These are phyloP conservation scores for Drosophila pegasa DNA, from an alignment of 2,888 invertebrate genomes.

Conservation along the genomic window DNA sequence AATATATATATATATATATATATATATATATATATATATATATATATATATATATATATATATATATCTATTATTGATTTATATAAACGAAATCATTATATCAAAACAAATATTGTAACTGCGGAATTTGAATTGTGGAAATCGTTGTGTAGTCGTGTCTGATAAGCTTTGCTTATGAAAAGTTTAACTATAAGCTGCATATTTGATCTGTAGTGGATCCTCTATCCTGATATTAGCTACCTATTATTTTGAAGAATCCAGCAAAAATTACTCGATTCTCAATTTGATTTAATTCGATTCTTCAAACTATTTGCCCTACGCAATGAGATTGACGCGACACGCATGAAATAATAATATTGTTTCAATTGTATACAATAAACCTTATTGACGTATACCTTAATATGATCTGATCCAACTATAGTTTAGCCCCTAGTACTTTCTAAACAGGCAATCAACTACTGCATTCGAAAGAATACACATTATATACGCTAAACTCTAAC, in stretches of 20 bases:
- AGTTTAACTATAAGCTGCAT: slow-evolving; percentile 59
- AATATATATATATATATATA: not conserved
- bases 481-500: slow-evolving; percentile 37
- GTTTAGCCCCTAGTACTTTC: slow-evolving; percentile 27
- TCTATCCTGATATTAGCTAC: slow-evolving; percentile 43
- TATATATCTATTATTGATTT: not conserved
- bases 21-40: slow-evolving; percentile 1
- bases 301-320: slow-evolving; percentile 14
- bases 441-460: slow-evolving; percentile 26
- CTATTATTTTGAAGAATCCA: slow-evolving; percentile 29
- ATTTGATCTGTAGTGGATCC: slow-evolving; percentile 45
- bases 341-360: slow-evolving; percentile 19
- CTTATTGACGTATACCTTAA: slow-evolving; percentile 22
- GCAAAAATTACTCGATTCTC: slow-evolving; percentile 13
- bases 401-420: slow-evolving; percentile 15
- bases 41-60: not conserved
- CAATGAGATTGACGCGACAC: slow-evolving; percentile 19
- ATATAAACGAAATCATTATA: slow-evolving; percentile 25
- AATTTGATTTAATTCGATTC: slow-evolving; percentile 8
- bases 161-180: slow-evolving; percentile 67
- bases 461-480: slow-evolving; percentile 8
- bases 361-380: slow-evolving; percentile 10
- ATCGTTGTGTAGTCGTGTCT: slow-evolving; percentile 58
- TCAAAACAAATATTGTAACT: slow-evolving; percentile 29
- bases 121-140: slow-evolving; percentile 36